Base-by-base conservation (phyloP, 2,113 vertebrate genomes). In the Pyxicephalus adspersus region DNA sequence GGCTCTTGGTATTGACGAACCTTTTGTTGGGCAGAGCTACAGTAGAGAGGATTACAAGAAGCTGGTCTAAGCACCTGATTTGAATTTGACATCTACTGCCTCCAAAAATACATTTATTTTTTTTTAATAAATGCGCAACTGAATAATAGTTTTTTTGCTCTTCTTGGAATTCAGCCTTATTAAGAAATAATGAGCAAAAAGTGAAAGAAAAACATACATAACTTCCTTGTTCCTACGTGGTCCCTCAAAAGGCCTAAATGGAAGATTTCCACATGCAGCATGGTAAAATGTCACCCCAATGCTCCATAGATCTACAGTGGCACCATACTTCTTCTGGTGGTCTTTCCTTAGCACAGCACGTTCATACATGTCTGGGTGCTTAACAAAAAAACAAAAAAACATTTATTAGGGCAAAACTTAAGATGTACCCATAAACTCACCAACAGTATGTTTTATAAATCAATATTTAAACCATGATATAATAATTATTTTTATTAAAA, bases 351-450 rank as follows among this genome's bases (percentile, higher is more conserved):
- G 87, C 65, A 99, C 97, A 2, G 98, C 98, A 11, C 98, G 94
- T 83, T 99, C 97, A 55, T 99, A 99, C 97, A 99, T 99, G 87
- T 98, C 96, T 26, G 97, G 96, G 71, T 98, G 96, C 96, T 98
- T 55, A 6, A 25, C 61, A 70, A 45, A 26, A 13, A 71, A 28
- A 18, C 52, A n/a, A 23, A 20, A 58, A 67, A 28, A 25, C 29
- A 54, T 26, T 8, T 5, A 2, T n/a, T 58, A 60, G 23, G 2
- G 23, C 22, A 61, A 61, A 16, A 11, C 26, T 61, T 25, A 25
- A 11, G 1, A 25, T 61, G 25, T 61, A 61, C 22, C 25, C 16
- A 61, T 26, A 61, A 16, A 2, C 23, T 26, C 38, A 45, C 38
- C 5, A 9, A 45, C 15, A 2, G 15, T 9, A 11, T 45, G 38